Conservation (phyloP, 2,888 invertebrate genomes). For the Parochlus steinenii region DNA sequence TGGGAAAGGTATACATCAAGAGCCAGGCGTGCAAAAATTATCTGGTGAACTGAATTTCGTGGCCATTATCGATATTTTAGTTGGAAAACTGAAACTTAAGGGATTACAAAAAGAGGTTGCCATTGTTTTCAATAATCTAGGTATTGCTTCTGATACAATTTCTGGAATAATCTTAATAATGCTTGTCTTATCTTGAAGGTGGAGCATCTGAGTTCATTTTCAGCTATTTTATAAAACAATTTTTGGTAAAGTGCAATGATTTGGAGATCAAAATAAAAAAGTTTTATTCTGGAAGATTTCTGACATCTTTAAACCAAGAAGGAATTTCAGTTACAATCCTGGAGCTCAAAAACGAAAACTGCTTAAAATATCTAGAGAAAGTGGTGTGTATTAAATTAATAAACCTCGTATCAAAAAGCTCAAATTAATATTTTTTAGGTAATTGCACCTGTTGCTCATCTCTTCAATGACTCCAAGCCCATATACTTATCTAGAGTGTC, state of each 20-base stretch:
- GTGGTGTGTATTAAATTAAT: too few relatives aligned
- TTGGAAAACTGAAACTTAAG: slow-evolving; percentile 27
- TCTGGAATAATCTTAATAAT: too few relatives aligned
- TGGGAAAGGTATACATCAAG: slow-evolving; percentile 40
- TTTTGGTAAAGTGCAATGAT: slow-evolving; percentile 15
- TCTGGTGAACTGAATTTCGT: slow-evolving; percentile 31
- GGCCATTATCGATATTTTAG: slow-evolving; percentile 32
- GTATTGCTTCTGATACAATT: too few relatives aligned
- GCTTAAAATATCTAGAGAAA: slow-evolving; percentile 7
- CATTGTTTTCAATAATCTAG: slow-evolving; percentile 62
- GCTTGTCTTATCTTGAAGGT: too few relatives aligned
- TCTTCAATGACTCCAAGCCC: slow-evolving; percentile 5
- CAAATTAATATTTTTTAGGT: too few relatives aligned
- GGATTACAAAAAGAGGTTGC: slow-evolving; percentile 32
- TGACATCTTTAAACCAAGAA: slow-evolving; percentile 63
- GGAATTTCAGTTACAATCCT: slow-evolving; percentile 61
- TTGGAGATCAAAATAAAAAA: slow-evolving; percentile 18
- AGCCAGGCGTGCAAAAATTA: slow-evolving; percentile 34
- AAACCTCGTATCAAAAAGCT: too few relatives aligned
- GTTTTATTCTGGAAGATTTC: slow-evolving; percentile 32
- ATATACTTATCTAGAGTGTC: neutral
- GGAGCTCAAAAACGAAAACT: slow-evolving; percentile 31
- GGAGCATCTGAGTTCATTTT: slow-evolving; percentile 42
- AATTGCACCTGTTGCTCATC: neutral
- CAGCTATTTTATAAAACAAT: slow-evolving; percentile 3